A percentile compares a stretch with the other conserved stretches of the same genome.
Conservation (phyloP, 2,797 vertebrate species). For the Hydrocynus forskahlii region DNA sequence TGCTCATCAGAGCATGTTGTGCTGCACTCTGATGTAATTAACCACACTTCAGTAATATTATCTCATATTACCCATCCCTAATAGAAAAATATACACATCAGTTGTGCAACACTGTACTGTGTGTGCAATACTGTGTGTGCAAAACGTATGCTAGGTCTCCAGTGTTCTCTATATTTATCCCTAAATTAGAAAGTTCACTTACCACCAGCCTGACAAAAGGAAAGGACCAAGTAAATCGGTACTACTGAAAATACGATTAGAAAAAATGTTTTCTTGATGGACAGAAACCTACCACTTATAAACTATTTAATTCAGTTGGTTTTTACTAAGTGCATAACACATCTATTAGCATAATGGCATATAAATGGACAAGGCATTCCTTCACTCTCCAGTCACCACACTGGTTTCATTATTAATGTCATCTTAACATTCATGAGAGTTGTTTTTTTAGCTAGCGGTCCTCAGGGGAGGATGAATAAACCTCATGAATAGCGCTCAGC, state of each 20-base stretch:
- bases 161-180: no score
- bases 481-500: constrained; percentile 44
- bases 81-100: no score
- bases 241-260: background rate
- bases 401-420: constrained; percentile 52
- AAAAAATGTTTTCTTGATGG: background rate
- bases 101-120: no score
- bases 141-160: no score
- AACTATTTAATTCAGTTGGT: background rate
- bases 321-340: constrained; percentile 17
- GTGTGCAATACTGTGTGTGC: no score
- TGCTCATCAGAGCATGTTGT: no score
- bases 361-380: constrained; percentile 29
- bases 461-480: constrained; percentile 54
- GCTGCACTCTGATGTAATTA: no score
- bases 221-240: background rate
- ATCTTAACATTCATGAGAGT: constrained; percentile 56
- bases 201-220: background rate
- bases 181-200: no score
- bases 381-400: constrained; percentile 19
- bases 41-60: no score
- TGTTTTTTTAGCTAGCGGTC: constrained; percentile 35
- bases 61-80: no score
- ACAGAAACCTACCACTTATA: background rate
- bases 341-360: constrained; percentile 8